phyloP scores from a whole-genome alignment of 1,140 invertebrate species.

The Scaptomyza hsui region DNA sequence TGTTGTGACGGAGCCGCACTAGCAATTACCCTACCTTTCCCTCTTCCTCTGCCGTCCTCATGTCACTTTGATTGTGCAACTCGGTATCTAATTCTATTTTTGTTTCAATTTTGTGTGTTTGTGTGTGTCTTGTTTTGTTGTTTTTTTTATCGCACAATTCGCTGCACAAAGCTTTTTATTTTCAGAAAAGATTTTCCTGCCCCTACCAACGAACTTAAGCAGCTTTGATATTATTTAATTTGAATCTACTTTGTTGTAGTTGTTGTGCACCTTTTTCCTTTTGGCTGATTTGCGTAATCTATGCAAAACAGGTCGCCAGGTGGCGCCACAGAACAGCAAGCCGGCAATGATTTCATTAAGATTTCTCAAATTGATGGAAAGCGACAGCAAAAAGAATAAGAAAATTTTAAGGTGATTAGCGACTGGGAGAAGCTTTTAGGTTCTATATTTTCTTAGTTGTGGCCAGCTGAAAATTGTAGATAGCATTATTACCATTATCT shows the following conservation, averaged over 20 bases:
- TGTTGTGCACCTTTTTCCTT: constrained; percentile 27
- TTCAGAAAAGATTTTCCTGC: constrained; percentile 36
- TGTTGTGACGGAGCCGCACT: constrained; percentile 66
- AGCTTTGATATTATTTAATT: constrained; percentile 74
- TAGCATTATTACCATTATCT: too few relatives aligned
- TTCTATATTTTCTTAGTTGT: too few relatives aligned
- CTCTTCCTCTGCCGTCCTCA: not conserved
- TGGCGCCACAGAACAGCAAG: constrained; percentile 13
- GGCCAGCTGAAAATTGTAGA: too few relatives aligned
- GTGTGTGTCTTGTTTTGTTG: constrained; percentile 8
- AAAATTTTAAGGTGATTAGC: not conserved
- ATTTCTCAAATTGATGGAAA: constrained; percentile 3
- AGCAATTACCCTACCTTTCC: constrained; percentile 29
- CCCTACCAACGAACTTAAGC: constrained; percentile 36
- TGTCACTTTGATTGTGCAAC: constrained; percentile 53
- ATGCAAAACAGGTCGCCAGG: constrained; percentile 29
- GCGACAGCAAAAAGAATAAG: not conserved
- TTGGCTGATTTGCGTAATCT: constrained; percentile 58
- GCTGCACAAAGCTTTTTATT: constrained; percentile 47
- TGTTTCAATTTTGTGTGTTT: constrained; percentile 49
- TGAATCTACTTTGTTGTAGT: constrained; percentile 27
- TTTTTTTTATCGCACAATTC: constrained; percentile 58
- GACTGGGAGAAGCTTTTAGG: too few relatives aligned
- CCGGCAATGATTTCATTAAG: constrained; percentile 16
- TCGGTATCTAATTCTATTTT: constrained; percentile 67